Base-by-base conservation (phyloP, 2,797 vertebrate species). In the Leptoclinus maculatus region DNA sequence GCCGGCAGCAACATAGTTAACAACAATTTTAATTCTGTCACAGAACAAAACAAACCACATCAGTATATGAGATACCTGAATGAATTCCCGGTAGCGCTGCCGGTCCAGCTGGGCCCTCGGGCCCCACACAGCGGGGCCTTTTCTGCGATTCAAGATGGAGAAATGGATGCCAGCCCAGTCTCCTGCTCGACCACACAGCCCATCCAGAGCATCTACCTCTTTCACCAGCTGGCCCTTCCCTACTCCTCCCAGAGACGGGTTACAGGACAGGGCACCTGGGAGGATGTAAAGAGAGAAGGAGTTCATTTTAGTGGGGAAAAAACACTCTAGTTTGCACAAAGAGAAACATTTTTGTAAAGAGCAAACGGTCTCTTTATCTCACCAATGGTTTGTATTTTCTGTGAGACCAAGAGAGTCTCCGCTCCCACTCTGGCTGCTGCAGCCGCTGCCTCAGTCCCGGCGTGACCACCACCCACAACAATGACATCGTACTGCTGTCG, bases 61-160 rank as follows among this genome's bases (percentile, higher is more conserved):
- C 34, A 36, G 27, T 43, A n/a, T 19, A 5, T 14, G 8, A 43
- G 19, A 27, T 64, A 99, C 98, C 97, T 99, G 98, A 93, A 99
- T 96, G 74, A 95, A 95, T 60, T 96, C 83, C 29, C 92, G 93
- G 93, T 99, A 99, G 47, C 86, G 95, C 14, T 93, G 89, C 11
- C 98, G 96, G 88, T 99, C 98, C 82, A 99, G 95, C 74, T 99
- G 98, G 0, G 98, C 98, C 69, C 98, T 95, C 0, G 97, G 97
- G 5, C 98, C 98, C 98, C 98, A 99, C 66, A 99, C 98, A 0
- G 98, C 98, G 0, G 98, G 97, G 5, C 98, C 98, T 80, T 99
- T 99, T 12, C 94, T 89, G 41, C 96, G 96, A 93, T 99, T 99
- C 74, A 99, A 88, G 76, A 99, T 96, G 78, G 97, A 97, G 91